Evolutionary conservation across 2,113 vertebrate genomes (phyloP), one percentile per base, ranked within the genome.

Genomic region (Geococcyx californianus): DNA sequence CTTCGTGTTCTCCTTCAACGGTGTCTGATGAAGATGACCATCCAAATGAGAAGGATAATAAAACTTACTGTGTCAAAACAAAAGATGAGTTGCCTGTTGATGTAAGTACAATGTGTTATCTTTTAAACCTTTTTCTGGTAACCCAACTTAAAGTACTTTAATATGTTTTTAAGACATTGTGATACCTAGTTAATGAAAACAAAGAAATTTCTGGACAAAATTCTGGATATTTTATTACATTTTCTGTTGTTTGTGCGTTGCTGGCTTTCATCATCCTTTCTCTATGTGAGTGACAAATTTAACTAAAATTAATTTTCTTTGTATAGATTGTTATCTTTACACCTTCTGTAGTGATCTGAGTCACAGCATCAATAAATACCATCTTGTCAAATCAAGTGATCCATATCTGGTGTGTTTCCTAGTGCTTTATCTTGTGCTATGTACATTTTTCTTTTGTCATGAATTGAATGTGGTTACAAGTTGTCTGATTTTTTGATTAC

Each of bases 51-150:
- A 98, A 96, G 38, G 93, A 95, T 81, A 97, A 89, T 44, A 96
- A 74, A 77, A 62, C 87, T 86, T 90, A 40, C 91, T 93, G 84
- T 87, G 4, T 97, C 94, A 97, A 94, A 96, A 97, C 97, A 59
- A 98, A 98, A 92, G 97, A 98, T 85, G 98, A 98, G 47, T 92
- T 98, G 44, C 95, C 95, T 75, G 16, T 98, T 95, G 95, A 97
- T 13, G 98, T 98, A 97, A 98, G 98, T 98, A 94, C 13, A 4
- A 6, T 64, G 33, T 1, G 3, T 18, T 74, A 6, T 12, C 31
- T 83, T 78, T 72, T 34, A 67, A 84, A 56, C 4, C 2, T 11
- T 62, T 76, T 74, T 31, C 28, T 60, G 17, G 40, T 58, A 60
- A 40, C 6, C 3, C 26, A 42, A 2, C 19, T 70, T n/a, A 56